A percentile compares a stretch with the other conserved stretches of the same genome.
Evolutionary conservation across 2,797 vertebrate species (phyloP).

Genomic region (Sitta carolinensis): DNA sequence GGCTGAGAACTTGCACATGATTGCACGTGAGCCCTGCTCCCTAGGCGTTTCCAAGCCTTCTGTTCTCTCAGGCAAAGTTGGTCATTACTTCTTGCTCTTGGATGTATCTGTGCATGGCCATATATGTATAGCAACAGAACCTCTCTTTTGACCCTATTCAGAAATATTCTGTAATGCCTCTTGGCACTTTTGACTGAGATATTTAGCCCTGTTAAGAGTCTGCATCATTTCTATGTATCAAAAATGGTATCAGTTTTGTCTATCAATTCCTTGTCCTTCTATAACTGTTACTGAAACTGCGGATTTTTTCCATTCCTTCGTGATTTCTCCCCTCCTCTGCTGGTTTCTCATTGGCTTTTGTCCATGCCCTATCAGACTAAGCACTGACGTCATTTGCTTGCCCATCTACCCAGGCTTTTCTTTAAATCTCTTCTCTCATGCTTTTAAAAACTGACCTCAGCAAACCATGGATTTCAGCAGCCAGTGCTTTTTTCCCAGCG

Average conservation of each 20-base stretch:
- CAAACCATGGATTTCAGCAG: background rate
- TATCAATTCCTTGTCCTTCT: background rate
- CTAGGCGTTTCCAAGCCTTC: background rate
- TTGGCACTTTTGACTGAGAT: background rate
- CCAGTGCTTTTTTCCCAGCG: background rate
- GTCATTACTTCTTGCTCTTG: background rate
- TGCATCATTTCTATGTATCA: fast-evolving
- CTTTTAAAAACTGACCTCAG: background rate
- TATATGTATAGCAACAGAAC: background rate
- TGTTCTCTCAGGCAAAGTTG: background rate
- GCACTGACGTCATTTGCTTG: background rate
- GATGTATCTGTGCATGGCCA: background rate
- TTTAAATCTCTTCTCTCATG: background rate
- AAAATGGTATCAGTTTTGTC: background rate
- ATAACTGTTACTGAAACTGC: background rate
- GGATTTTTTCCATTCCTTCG: background rate
- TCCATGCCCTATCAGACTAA: background rate
- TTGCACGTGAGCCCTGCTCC: background rate
- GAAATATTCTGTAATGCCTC: background rate
- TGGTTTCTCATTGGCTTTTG: background rate
- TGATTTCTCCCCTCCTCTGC: background rate
- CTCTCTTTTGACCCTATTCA: background rate
- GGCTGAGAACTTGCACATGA: background rate
- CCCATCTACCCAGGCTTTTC: background rate
- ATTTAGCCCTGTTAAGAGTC: background rate